Evolutionary conservation across 2,797 vertebrate species (phyloP), one percentile per base, ranked within the genome.

Genomic region (Coregonus sp.): DNA sequence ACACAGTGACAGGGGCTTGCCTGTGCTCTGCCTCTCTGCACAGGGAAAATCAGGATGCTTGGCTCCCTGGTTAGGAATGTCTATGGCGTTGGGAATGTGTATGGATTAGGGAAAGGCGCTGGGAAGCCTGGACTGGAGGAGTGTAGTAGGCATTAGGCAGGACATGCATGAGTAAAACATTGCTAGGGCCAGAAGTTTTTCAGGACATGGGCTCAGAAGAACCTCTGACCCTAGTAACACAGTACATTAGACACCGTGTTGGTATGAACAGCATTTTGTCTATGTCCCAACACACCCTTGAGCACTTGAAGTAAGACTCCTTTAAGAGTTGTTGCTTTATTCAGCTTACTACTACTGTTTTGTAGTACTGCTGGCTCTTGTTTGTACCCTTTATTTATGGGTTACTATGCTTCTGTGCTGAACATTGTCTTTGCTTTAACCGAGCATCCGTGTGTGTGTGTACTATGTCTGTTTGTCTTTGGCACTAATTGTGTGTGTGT

Each of bases 311-410:
- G 40, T 47, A 47, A 47, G 40, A 47, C 9, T 12, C 40, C 40
- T 47, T 47, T 47, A 47, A 47, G 40, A 47, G 40, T 47, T 11
- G 40, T 47, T 47, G 40, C 40, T 47, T 47, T 47, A 9, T 47
- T 47, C 40, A 47, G 40, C 40, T 47, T 47, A 47, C 40, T 3
- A 47, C 40, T 47, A 47, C 12, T 67, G 4, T 35, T 35, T 29
- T 35, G 14, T 18, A 31, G 4, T 67, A 35, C 12, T 67, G 29
- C 65, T 67, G 65, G 31, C 29, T 67, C 4, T 31, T 67, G 15
- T 67, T 35, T 31, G 7, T 67, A 16, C 5, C 1, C 31, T 91
- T 90, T 89, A 90, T 84, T 90, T 93, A 86, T 76, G 70, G 61
- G 78, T 66, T 73, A 52, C 29, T 29, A 47, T 67, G 70, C n/a